Conservation (phyloP, 2,888 invertebrate genomes). For the Hedychridium roseum region DNA sequence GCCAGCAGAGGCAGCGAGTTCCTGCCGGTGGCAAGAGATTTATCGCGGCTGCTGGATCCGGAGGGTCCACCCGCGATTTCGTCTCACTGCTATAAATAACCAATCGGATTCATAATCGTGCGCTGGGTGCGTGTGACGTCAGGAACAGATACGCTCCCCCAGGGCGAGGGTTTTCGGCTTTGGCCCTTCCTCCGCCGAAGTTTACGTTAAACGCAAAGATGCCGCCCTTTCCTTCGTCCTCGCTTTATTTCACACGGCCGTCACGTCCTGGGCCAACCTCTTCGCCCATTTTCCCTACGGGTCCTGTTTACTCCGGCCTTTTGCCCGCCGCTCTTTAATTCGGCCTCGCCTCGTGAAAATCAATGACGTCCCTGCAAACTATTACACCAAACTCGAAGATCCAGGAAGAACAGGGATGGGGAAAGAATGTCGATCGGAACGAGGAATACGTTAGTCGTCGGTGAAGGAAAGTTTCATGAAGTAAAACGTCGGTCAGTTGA, state of each 20-base stretch:
- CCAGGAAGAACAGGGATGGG: no score
- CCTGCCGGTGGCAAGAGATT: slow-evolving; percentile 21
- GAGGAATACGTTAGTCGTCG: neutral
- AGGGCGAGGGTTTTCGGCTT: no score
- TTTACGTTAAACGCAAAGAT: slow-evolving; percentile 15
- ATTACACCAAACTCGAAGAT: no score
- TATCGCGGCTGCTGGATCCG: slow-evolving; percentile 8
- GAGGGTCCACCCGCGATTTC: slow-evolving; percentile 18
- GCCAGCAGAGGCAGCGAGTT: slow-evolving; percentile 6
- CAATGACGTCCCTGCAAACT: no score
- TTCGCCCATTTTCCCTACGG: neutral
- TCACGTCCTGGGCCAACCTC: no score
- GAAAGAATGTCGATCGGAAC: neutral
- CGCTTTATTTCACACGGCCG: no score
- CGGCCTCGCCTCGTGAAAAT: no score
- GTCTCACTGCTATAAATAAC: slow-evolving; percentile 25
- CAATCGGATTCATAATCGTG: slow-evolving; percentile 28
- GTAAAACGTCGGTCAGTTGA: neutral
- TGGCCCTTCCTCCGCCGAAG: no score
- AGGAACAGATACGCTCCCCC: no score
- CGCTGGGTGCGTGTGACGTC: slow-evolving; percentile 9
- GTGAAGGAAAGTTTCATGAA: neutral
- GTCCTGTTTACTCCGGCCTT: neutral
- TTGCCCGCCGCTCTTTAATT: no score
- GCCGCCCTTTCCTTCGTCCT: neutral